phyloP scores from a whole-genome alignment of 2,113 vertebrate species.

The Catagonus wagneri region DNA sequence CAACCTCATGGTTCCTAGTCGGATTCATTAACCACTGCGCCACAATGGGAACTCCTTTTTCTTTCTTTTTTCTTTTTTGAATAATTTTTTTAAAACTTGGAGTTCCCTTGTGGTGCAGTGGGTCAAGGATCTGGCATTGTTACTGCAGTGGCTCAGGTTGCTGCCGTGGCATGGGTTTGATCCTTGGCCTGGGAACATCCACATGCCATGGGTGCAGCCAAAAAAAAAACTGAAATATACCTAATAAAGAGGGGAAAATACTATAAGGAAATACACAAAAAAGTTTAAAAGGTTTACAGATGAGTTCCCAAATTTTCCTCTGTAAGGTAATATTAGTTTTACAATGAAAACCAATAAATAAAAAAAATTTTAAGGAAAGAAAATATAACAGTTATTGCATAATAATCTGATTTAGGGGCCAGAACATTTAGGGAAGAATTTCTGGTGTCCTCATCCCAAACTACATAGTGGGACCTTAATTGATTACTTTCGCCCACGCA shows the following conservation, averaged over 20 bases:
- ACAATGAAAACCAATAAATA: conserved; percentile 27
- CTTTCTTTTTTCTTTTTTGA: too few relatives aligned
- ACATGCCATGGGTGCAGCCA: too few relatives aligned
- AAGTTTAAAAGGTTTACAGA: not conserved
- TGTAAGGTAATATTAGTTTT: not conserved
- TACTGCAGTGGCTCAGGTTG: too few relatives aligned
- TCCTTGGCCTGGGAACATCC: too few relatives aligned
- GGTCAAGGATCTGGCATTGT: too few relatives aligned
- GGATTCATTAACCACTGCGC: too few relatives aligned
- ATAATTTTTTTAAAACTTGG: too few relatives aligned
- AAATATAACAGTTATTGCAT: not conserved
- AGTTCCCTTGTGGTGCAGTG: too few relatives aligned
- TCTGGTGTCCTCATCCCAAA: not conserved
- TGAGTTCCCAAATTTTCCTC: not conserved
- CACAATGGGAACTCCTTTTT: too few relatives aligned
- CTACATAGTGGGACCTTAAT: not conserved
- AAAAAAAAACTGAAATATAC: not conserved
- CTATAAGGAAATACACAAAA: conserved; percentile 20
- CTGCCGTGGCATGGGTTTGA: too few relatives aligned
- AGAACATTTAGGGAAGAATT: conserved; percentile 36
- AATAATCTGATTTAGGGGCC: not conserved
- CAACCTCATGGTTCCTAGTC: too few relatives aligned
- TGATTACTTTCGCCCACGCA: not conserved
- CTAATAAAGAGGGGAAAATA: not conserved
- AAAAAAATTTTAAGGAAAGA: not conserved